phyloP scores from a whole-genome alignment of 2,113 vertebrate genomes.

The Seriola rivoliana region DNA sequence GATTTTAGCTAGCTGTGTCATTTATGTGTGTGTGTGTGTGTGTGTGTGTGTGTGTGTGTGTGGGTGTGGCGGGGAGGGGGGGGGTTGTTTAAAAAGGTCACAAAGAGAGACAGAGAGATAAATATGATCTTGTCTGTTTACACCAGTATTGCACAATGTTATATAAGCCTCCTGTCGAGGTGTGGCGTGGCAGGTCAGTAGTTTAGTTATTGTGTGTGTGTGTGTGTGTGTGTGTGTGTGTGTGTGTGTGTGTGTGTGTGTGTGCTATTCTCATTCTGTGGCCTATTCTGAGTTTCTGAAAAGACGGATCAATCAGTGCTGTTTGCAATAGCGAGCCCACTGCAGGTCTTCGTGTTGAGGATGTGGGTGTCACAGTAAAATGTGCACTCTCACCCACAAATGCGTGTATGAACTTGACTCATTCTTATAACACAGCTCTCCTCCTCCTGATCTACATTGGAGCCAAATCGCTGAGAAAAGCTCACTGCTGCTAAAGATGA shows the following conservation, averaged over 20 bases:
- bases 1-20: slow-evolving; percentile 18
- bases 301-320: slow-evolving; percentile 48
- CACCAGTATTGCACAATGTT: background rate
- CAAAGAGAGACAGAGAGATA: slow-evolving; percentile 9
- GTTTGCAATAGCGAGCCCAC: slow-evolving; percentile 61
- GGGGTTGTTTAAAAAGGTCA: slow-evolving; percentile 1
- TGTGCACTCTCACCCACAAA: slow-evolving; percentile 62
- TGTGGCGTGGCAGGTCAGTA: background rate
- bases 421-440: slow-evolving; percentile 52
- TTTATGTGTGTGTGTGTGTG: background rate
- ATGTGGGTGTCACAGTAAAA: slow-evolving; percentile 69
- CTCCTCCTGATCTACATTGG: slow-evolving; percentile 40
- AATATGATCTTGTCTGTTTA: slow-evolving; percentile 14
- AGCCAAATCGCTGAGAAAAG: slow-evolving; percentile 29
- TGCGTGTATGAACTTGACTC: slow-evolving; percentile 67
- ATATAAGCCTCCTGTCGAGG: slow-evolving; percentile 20
- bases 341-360: slow-evolving; percentile 47
- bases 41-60: background rate
- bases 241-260: background rate
- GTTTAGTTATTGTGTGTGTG: background rate
- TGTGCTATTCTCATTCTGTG: slow-evolving; percentile 18
- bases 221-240: background rate
- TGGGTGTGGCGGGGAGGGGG: background rate
- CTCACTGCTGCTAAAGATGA: background rate
- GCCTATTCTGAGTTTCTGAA: slow-evolving; percentile 53